Conservation (phyloP, 2,888 invertebrate species). For the Anoncus sp. region DNA sequence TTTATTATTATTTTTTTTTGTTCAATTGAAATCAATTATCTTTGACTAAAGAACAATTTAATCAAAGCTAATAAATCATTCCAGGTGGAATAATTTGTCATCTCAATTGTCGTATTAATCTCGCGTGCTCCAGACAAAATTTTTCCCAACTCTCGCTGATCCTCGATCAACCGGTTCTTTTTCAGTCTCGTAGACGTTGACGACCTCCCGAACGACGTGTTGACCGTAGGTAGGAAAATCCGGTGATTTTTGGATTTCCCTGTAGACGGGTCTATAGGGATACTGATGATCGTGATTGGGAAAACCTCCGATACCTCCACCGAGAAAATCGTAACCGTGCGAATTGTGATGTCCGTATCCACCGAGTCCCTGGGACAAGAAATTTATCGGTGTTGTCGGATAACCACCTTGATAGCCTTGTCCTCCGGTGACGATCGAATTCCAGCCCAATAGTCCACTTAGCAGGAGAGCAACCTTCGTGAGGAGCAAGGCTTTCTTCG, state of each 20-base stretch:
- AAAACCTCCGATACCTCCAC: constrained; percentile 47
- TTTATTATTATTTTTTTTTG: constrained; percentile 3
- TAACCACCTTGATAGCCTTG: constrained; percentile 57
- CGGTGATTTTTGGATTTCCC: constrained; percentile 44
- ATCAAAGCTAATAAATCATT: background rate
- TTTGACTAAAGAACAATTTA: too few relatives aligned
- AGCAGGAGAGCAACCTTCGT: constrained; percentile 90
- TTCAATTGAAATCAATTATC: too few relatives aligned
- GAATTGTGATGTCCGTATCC: constrained; percentile 64
- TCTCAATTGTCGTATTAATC: constrained; percentile 56
- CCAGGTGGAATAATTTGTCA: too few relatives aligned
- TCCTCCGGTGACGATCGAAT: constrained; percentile 78
- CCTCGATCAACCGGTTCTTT: constrained; percentile 65
- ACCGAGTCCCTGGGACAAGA: constrained; percentile 56
- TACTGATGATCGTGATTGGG: constrained; percentile 69
- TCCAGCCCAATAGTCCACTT: constrained; percentile 88
- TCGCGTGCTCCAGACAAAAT: constrained; percentile 76
- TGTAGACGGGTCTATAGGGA: constrained; percentile 69
- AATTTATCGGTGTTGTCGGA: constrained; percentile 50
- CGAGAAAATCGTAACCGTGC: constrained; percentile 53
- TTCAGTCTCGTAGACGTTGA: constrained; percentile 78
- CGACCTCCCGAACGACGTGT: constrained; percentile 78
- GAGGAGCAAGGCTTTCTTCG: constrained; percentile 91
- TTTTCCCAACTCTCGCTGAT: constrained; percentile 70
- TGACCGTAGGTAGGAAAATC: constrained; percentile 71